Evolutionary conservation across 2,888 invertebrate genomes (phyloP).

Genomic region (Sussaba pulchella): DNA sequence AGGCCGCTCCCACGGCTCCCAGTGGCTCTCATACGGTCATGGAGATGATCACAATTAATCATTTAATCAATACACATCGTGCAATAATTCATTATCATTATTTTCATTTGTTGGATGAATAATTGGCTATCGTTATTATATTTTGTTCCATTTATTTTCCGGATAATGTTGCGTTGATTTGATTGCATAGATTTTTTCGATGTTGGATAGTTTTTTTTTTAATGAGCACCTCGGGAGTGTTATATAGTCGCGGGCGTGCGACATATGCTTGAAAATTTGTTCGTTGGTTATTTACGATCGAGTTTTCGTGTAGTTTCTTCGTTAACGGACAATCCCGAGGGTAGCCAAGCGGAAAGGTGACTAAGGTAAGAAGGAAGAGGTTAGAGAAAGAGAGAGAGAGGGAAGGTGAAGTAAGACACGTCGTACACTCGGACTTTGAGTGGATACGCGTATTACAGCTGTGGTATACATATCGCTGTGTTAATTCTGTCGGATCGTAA

Average conservation of each 20-base stretch:
- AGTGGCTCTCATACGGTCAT: constrained; percentile 64
- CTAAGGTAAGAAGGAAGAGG: too few relatives aligned
- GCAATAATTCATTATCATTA: too few relatives aligned
- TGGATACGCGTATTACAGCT: constrained; percentile 57
- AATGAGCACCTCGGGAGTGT: constrained; percentile 72
- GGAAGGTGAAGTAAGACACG: constrained; percentile 18
- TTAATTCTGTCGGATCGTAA: constrained; percentile 63
- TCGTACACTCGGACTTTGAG: constrained; percentile 46
- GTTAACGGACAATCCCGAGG: constrained; percentile 48
- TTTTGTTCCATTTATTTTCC: constrained; percentile 20
- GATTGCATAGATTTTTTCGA: too few relatives aligned
- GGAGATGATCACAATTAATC: constrained; percentile 1
- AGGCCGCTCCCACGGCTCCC: constrained; percentile 75
- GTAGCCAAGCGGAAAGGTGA: not conserved
- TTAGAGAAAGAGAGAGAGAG: constrained; percentile 27
- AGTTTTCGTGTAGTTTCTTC: constrained; percentile 78
- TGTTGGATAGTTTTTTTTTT: constrained; percentile 45
- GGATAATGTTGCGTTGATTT: too few relatives aligned
- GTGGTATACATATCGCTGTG: constrained; percentile 16
- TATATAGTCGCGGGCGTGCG: constrained; percentile 72
- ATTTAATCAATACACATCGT: not conserved
- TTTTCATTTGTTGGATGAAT: constrained; percentile 1
- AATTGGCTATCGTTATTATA: not conserved
- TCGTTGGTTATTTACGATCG: constrained; percentile 80
- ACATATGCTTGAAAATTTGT: constrained; percentile 80